phyloP scores from a whole-genome alignment of 1,140 invertebrate species.

The Drosophila willistoni region DNA sequence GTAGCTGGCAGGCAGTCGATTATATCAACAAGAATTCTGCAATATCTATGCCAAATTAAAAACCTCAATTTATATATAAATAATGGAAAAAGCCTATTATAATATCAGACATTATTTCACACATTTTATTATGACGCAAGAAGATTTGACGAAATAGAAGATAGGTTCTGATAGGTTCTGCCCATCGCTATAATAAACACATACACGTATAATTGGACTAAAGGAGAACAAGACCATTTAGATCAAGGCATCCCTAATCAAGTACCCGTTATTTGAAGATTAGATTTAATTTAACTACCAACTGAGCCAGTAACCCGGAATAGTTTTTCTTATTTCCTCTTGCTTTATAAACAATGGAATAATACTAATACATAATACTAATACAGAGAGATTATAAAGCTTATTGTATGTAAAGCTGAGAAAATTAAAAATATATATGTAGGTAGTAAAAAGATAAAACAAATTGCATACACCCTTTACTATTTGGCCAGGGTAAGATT shows the following conservation, averaged over 20 bases:
- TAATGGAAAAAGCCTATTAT: background rate
- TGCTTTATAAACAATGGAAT: background rate
- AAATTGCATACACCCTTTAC: background rate
- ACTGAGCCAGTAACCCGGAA: background rate
- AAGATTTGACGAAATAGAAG: too few species aligned
- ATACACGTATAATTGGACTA: too few species aligned
- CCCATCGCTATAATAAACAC: too few species aligned
- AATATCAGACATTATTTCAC: background rate
- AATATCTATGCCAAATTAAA: conserved; percentile 29
- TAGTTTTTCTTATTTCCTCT: background rate
- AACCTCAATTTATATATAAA: background rate
- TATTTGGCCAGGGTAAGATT: conserved; percentile 51
- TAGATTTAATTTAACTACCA: too few species aligned
- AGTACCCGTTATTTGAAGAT: too few species aligned
- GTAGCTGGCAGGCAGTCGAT: background rate
- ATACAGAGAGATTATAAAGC: too few species aligned
- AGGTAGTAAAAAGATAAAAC: background rate
- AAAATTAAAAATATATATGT: conserved; percentile 32
- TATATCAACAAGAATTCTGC: background rate
- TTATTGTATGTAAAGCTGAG: conserved; percentile 19
- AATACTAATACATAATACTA: too few species aligned
- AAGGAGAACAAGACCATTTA: too few species aligned
- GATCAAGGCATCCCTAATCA: too few species aligned
- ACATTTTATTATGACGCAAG: too few species aligned
- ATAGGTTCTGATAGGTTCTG: too few species aligned